These are phyloP conservation scores for honey bee (Apis mellifera) DNA, from an alignment of 1,140 invertebrate species.

Conservation along the genomic window Amel_HAv3.1 CM009933.2:10545001-10545500, in stretches of 20 bases:
- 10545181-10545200: not conserved
- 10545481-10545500: too few relatives aligned
- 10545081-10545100: not conserved
- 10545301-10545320: not conserved
- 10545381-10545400: not conserved
- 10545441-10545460: too few relatives aligned
- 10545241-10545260: not conserved
- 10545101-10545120: not conserved
- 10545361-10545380: not conserved
- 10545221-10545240: not conserved
- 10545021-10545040: not conserved
- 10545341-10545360: not conserved
- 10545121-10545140: not conserved
- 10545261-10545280: not conserved
- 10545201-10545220: not conserved
- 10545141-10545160: too few relatives aligned
- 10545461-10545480: too few relatives aligned
- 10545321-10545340: not conserved
- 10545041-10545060: not conserved
- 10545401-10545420: not conserved
- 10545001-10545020: not conserved
- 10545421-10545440: not conserved
- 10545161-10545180: not conserved
- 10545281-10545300: too few relatives aligned
- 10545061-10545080: not conserved